Evolutionary conservation across 2,797 vertebrate species (phyloP), one percentile per base, ranked within the genome.

Genomic region (Cryptoblepharus egeriae): DNA sequence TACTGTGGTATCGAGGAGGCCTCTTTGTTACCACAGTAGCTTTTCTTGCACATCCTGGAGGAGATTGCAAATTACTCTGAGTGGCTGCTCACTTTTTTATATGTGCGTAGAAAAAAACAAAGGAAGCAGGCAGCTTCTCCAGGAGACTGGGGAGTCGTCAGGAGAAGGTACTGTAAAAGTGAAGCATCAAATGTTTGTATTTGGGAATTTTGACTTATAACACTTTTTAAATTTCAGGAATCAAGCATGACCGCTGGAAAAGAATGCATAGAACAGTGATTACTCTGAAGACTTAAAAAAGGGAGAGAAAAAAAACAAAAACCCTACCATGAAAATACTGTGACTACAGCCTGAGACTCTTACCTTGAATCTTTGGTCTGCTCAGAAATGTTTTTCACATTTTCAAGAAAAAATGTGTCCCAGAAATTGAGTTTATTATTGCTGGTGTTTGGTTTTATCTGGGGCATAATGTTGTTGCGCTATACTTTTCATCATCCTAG

Each of bases 401-500:
- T 98, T 88, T 96, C 97, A 92, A 97, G 97, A 81, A 97, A 98
- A 96, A 98, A 98, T 93, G 97, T 99, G 97, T 99, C 98, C 85
- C 98, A 99, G 94, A 98, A 97, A 94, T 96, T 99, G 91, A 98
- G 98, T 91, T 90, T 97, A 91, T 94, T 99, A 87, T 96, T 99
- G 93, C 89, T 99, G 84, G 81, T 98, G 49, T 98, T 98, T n/a
- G 98, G 98, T 90, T 96, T 99, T 90, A 96, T 95, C 71, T 99
- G 98, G 98, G 98, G 98, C 75, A 92, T 99, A 75, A 97, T 99
- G 96, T 93, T 99, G 90, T 94, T 99, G 67, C 97, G 97, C 83
- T 99, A 99, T 92, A 99, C 98, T 0, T 96, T 98, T 72, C 97
- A 98, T 89, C 97, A 98, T 90, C 98, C 98, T 55, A 96, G 96